phyloP scores from a whole-genome alignment of 2,797 vertebrate genomes.

The Astyanax mexicanus region DNA sequence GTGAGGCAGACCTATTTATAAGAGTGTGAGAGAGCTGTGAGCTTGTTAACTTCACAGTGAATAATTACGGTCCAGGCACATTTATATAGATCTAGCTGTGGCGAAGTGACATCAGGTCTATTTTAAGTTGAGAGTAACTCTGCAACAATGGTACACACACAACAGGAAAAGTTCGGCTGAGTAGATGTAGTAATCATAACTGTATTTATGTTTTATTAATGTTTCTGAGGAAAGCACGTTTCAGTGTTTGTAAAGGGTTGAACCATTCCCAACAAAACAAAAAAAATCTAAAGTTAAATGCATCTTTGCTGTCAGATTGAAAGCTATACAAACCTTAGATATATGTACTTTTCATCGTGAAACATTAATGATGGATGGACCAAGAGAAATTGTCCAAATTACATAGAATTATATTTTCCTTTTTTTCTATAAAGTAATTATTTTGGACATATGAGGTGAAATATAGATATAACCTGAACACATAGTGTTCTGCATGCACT shows the following conservation, averaged over 20 bases:
- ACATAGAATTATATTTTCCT: background rate
- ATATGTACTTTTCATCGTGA: background rate
- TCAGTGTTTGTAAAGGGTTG: too few species aligned
- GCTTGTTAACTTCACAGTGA: constrained; percentile 62
- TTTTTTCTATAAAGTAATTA: background rate
- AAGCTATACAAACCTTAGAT: too few species aligned
- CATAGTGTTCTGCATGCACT: background rate
- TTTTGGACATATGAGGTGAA: background rate
- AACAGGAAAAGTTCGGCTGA: background rate
- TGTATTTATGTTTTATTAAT: background rate
- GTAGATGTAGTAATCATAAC: background rate
- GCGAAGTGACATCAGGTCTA: constrained; percentile 27
- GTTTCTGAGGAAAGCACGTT: background rate
- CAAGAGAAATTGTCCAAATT: background rate
- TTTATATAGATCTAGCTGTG: constrained; percentile 25
- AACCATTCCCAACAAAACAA: too few species aligned
- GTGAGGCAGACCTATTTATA: constrained; percentile 63
- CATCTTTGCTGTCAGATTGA: too few species aligned
- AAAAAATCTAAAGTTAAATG: too few species aligned
- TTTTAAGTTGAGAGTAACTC: background rate
- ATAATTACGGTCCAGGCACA: constrained; percentile 50
- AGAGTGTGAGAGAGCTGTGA: constrained; percentile 51
- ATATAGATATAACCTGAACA: background rate
- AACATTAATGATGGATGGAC: background rate
- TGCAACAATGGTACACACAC: too few species aligned